phyloP scores from a whole-genome alignment of 2,113 vertebrate genomes.

The Bos indicus region DNA sequence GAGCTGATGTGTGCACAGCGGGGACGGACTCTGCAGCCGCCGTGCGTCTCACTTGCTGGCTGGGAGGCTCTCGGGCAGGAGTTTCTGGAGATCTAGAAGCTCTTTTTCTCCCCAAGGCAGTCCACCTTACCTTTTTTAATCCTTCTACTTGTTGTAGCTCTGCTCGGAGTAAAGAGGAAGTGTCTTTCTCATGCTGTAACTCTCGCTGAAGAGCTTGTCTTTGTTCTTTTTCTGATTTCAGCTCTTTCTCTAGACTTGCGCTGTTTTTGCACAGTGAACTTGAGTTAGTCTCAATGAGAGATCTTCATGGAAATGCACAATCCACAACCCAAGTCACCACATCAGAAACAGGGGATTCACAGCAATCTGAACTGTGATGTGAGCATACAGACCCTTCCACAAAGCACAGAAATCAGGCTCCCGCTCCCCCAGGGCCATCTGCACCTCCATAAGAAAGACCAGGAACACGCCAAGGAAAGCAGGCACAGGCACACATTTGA shows the following conservation, averaged over 20 bases:
- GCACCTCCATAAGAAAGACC: neutral
- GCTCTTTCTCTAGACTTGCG: constrained; percentile 89
- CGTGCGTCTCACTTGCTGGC: neutral
- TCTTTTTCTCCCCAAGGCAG: neutral
- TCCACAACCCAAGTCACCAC: neutral
- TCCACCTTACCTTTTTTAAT: constrained; percentile 83
- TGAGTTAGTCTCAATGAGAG: constrained; percentile 32
- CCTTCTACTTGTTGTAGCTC: constrained; percentile 94
- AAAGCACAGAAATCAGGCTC: neutral
- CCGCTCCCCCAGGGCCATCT: neutral
- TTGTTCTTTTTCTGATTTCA: constrained; percentile 92
- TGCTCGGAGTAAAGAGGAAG: constrained; percentile 87
- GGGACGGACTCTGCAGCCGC: neutral
- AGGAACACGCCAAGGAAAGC: accelerated
- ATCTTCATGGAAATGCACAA: neutral
- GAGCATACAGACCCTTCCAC: neutral
- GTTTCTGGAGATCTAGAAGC: neutral
- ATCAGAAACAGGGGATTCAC: neutral
- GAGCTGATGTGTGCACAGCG: accelerated
- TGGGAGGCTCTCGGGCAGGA: accelerated
- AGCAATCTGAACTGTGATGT: neutral
- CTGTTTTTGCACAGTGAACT: constrained; percentile 75
- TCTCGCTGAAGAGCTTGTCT: constrained; percentile 90
- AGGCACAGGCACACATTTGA: neutral
- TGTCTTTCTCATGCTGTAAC: constrained; percentile 91